Evolutionary conservation across 2,113 vertebrate species (phyloP).

Genomic region (Puma concolor): DNA sequence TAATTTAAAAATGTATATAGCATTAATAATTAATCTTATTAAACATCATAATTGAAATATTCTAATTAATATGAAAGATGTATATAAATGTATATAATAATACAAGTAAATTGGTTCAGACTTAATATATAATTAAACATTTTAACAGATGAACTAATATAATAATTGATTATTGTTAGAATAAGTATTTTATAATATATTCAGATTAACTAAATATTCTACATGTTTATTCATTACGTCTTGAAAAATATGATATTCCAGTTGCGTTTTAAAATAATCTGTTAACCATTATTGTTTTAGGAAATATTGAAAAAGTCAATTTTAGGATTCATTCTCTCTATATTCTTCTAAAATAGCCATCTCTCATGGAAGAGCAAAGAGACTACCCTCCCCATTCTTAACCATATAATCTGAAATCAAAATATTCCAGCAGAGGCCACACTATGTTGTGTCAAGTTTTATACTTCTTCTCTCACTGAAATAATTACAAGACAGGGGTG

Average conservation of each 20-base stretch:
- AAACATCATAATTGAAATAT: background rate
- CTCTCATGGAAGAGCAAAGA: background rate
- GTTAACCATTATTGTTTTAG: background rate
- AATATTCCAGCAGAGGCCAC: background rate
- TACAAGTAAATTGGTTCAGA: background rate
- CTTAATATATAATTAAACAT: background rate
- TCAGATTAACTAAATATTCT: background rate
- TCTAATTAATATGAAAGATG: background rate
- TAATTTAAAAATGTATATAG: background rate
- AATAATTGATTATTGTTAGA: background rate
- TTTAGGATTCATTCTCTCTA: background rate
- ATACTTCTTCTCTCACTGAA: background rate
- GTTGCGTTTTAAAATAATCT: background rate
- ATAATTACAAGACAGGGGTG: background rate
- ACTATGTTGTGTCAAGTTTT: background rate
- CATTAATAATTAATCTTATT: background rate
- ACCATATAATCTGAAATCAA: background rate
- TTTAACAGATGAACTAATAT: background rate
- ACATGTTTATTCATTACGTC: background rate
- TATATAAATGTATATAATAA: background rate
- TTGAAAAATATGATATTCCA: background rate
- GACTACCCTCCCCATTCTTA: background rate
- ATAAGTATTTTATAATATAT: background rate
- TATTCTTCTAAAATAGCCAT: background rate
- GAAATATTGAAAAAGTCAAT: background rate